Evolutionary conservation across 2,888 invertebrate species (phyloP).

Genomic region (Gasteruption jaculator): DNA sequence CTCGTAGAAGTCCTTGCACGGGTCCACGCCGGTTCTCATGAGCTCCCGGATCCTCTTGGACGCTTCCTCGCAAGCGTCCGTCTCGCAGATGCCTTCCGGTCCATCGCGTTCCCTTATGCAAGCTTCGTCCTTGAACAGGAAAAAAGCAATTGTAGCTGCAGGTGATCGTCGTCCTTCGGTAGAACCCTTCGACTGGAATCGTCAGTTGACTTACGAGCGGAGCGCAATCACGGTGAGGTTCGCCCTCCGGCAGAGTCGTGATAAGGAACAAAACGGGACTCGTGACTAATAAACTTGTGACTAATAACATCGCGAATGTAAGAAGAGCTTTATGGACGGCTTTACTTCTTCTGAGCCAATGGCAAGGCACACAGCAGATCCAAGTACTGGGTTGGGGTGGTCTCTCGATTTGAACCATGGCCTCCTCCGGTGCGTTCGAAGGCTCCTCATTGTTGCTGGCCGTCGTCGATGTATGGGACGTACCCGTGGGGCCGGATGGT

Average conservation of each 20-base stretch:
- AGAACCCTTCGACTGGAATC: background rate
- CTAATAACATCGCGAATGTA: constrained; percentile 58
- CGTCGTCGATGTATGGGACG: constrained; percentile 7
- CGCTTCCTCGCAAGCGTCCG: constrained; percentile 45
- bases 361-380: constrained; percentile 60
- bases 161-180: background rate
- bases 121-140: constrained; percentile 44
- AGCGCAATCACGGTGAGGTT: constrained; percentile 46
- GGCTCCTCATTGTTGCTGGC: constrained; percentile 23
- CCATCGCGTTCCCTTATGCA: constrained; percentile 45
- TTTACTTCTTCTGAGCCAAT: constrained; percentile 57
- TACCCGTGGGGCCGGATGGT: constrained; percentile 13
- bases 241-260: constrained; percentile 49
- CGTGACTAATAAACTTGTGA: constrained; percentile 58
- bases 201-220: constrained; percentile 37
- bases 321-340: constrained; percentile 60
- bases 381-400: constrained; percentile 51
- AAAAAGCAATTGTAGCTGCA: background rate
- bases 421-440: constrained; percentile 38
- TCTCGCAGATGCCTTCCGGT: constrained; percentile 42
- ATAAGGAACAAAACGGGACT: constrained; percentile 61
- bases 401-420: constrained; percentile 43
- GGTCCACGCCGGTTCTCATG: constrained; percentile 47
- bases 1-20: constrained; percentile 53
- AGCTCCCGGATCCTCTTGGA: constrained; percentile 45